Conservation (phyloP, 2,888 invertebrate species). For the Patella caerulea region DNA sequence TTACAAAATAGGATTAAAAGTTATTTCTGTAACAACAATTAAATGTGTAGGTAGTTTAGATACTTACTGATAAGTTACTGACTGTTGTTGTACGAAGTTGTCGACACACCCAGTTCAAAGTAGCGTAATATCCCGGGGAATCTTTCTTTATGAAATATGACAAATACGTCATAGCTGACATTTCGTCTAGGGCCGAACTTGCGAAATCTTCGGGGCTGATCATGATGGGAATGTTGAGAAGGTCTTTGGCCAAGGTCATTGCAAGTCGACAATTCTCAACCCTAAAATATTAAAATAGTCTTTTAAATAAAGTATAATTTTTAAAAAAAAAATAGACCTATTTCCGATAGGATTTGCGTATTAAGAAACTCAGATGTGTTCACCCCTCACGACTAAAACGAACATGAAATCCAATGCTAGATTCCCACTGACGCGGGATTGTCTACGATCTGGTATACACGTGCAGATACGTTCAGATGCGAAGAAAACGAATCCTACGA, state of each 20-base stretch:
- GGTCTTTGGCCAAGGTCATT: conserved; percentile 91
- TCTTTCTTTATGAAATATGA: conserved; percentile 98
- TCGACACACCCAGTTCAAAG: conserved; percentile 89
- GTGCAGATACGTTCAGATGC: too few species aligned
- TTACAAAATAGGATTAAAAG: neutral
- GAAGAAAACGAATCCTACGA: too few species aligned
- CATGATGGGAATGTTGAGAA: conserved; percentile 93
- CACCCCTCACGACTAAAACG: too few species aligned
- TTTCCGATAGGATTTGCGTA: too few species aligned
- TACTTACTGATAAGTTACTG: conserved; percentile 90
- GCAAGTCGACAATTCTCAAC: conserved; percentile 95
- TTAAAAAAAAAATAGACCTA: too few species aligned
- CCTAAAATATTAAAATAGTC: conserved; percentile 72
- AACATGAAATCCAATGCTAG: too few species aligned
- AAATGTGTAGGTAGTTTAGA: too few species aligned
- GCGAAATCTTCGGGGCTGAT: conserved; percentile 96
- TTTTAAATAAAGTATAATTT: too few species aligned
- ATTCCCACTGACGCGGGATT: too few species aligned
- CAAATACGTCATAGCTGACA: conserved; percentile 97
- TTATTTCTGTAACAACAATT: too few species aligned
- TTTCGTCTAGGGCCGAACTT: conserved; percentile 94
- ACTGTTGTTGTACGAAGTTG: conserved; percentile 83
- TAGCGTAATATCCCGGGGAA: conserved; percentile 91
- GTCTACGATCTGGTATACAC: too few species aligned
- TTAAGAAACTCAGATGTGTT: too few species aligned